Conservation (phyloP, 2,113 vertebrate species). For the Conger conger region DNA sequence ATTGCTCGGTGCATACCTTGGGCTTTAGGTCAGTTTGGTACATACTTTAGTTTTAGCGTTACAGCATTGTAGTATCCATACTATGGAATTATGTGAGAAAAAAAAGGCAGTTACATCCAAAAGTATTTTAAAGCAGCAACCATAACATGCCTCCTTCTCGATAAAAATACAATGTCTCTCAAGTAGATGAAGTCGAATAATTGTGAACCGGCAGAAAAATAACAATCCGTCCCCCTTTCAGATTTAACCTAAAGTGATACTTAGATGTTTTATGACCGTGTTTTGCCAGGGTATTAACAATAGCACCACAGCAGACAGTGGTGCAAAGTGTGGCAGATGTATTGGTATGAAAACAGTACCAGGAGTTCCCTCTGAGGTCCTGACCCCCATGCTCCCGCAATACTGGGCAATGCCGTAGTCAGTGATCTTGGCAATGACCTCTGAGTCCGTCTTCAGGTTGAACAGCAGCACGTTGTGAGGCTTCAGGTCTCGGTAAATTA, state of each 20-base stretch:
- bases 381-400: conserved; percentile 95
- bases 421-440: conserved; percentile 92
- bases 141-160: too few species aligned
- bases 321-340: not conserved
- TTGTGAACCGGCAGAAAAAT: too few species aligned
- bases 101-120: too few species aligned
- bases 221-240: too few species aligned
- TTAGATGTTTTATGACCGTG: not conserved
- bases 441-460: conserved; percentile 85
- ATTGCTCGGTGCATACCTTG: too few species aligned
- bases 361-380: conserved; percentile 92
- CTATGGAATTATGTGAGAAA: too few species aligned
- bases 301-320: not conserved
- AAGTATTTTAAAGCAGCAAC: too few species aligned
- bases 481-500: conserved; percentile 96
- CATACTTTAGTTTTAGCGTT: too few species aligned
- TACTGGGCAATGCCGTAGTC: conserved; percentile 97
- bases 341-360: conserved; percentile 61
- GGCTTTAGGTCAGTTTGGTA: too few species aligned
- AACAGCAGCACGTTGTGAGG: conserved; percentile 96
- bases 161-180: not conserved
- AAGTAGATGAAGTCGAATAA: not conserved
- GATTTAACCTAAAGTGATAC: too few species aligned
- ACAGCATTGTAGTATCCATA: too few species aligned
- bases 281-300: not conserved